A percentile compares a stretch with the other conserved stretches of the same genome.
These are phyloP conservation scores for Dendrocincla fuliginosa DNA, from an alignment of 2,797 vertebrate genomes.

Conservation along the genomic window DNA sequence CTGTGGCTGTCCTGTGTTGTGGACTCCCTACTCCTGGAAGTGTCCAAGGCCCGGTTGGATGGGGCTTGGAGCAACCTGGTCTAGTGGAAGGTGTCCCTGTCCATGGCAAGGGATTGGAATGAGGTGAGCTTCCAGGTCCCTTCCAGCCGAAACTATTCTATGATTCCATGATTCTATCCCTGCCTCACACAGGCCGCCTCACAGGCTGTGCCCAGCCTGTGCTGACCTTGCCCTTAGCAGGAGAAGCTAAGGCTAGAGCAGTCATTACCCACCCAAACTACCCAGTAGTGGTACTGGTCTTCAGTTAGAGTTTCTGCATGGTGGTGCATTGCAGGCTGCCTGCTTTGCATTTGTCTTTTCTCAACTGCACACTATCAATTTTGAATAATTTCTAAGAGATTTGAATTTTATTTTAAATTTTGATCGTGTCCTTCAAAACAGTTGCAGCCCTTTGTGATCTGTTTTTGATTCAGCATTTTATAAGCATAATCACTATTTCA, in stretches of 20 bases:
- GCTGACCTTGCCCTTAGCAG: background rate
- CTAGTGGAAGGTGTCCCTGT: background rate
- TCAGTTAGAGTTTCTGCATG: background rate
- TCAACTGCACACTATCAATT: background rate
- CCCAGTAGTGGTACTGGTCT: background rate
- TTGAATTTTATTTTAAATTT: background rate
- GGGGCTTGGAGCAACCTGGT: background rate
- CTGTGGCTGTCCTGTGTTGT: background rate
- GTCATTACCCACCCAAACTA: background rate
- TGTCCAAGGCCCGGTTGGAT: background rate
- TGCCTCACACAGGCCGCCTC: background rate
- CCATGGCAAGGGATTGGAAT: background rate
- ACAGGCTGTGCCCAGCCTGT: background rate
- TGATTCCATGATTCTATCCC: background rate
- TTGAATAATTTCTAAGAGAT: background rate
- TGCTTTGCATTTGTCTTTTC: background rate
- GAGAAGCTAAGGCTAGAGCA: background rate
- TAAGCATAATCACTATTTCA: background rate
- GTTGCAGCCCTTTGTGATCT: background rate
- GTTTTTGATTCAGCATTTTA: background rate
- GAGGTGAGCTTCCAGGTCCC: background rate
- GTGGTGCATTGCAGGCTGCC: background rate
- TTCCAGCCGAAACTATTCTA: background rate
- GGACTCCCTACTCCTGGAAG: background rate
- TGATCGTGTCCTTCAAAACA: background rate